Conservation (phyloP, 2,797 vertebrate species). For the Diglossa cyanea region DNA sequence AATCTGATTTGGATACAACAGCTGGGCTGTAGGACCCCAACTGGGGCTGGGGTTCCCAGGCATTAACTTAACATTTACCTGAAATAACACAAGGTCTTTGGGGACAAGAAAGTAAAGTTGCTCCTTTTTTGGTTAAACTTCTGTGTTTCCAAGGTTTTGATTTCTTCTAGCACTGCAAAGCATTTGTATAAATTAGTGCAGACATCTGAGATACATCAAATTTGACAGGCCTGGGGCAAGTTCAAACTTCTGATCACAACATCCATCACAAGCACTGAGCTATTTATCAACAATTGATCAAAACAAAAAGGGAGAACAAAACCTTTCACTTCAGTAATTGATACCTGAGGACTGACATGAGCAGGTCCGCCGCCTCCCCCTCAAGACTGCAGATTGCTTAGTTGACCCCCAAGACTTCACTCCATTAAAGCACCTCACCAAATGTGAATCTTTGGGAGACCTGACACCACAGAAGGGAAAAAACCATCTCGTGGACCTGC, state of each 20-base stretch:
- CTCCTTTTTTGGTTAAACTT: neutral
- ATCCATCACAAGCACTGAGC: slow-evolving; percentile 54
- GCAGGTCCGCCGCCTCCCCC: neutral
- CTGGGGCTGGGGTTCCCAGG: neutral
- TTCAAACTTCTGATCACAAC: slow-evolving; percentile 46
- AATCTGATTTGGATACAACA: neutral
- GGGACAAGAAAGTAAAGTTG: neutral
- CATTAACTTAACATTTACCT: neutral
- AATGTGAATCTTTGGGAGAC: neutral
- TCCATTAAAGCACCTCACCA: neutral
- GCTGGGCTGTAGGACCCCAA: neutral
- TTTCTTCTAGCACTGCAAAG: neutral
- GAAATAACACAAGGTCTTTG: neutral
- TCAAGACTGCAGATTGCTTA: neutral
- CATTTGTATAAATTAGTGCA: slow-evolving; percentile 48
- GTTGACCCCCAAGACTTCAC: neutral
- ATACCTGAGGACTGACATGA: neutral
- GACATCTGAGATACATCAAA: slow-evolving; percentile 50
- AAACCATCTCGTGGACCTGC: neutral
- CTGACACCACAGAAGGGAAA: neutral
- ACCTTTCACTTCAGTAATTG: neutral
- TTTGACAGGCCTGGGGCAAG: slow-evolving; percentile 25
- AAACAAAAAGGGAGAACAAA: slow-evolving; percentile 29
- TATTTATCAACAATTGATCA: slow-evolving; percentile 50
- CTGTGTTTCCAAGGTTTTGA: neutral